phyloP scores from a whole-genome alignment of 2,113 vertebrate species.

The Sminthopsis crassicaudata region DNA sequence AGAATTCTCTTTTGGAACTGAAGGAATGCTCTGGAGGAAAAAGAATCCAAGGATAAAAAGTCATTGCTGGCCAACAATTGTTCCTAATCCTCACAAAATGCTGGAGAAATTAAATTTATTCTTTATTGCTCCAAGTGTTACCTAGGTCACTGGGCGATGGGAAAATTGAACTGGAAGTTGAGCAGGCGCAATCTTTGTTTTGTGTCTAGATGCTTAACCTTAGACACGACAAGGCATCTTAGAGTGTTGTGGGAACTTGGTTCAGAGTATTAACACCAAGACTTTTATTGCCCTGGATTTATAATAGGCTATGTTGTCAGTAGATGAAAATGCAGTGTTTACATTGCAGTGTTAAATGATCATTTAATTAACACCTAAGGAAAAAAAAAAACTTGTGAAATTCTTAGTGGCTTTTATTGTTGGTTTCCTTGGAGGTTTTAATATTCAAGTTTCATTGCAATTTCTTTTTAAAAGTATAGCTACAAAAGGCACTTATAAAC shows the following conservation, averaged over 20 bases:
- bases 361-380: constrained; percentile 92
- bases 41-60: constrained; percentile 88
- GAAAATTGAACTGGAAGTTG: constrained; percentile 90
- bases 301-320: constrained; percentile 89
- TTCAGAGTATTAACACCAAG: constrained; percentile 86
- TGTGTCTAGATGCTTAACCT: constrained; percentile 92
- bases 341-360: constrained; percentile 90
- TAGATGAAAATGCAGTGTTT: constrained; percentile 89
- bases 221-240: constrained; percentile 87
- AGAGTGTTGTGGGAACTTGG: constrained; percentile 89
- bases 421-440: constrained; percentile 87
- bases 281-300: constrained; percentile 87
- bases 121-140: constrained; percentile 91
- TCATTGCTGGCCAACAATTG: constrained; percentile 89
- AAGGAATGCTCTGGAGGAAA: constrained; percentile 86
- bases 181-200: constrained; percentile 90
- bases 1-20: constrained; percentile 86
- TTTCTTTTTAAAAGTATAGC: constrained; percentile 79
- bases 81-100: constrained; percentile 94
- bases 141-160: constrained; percentile 93
- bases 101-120: constrained; percentile 94
- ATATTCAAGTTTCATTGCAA: constrained; percentile 83
- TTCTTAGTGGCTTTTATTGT: constrained; percentile 86
- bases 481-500: constrained; percentile 84
- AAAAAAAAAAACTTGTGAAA: constrained; percentile 82